These are phyloP conservation scores for Ceratosolen fusciceps DNA, from an alignment of 1,140 invertebrate genomes.

Conservation along the genomic window DNA sequence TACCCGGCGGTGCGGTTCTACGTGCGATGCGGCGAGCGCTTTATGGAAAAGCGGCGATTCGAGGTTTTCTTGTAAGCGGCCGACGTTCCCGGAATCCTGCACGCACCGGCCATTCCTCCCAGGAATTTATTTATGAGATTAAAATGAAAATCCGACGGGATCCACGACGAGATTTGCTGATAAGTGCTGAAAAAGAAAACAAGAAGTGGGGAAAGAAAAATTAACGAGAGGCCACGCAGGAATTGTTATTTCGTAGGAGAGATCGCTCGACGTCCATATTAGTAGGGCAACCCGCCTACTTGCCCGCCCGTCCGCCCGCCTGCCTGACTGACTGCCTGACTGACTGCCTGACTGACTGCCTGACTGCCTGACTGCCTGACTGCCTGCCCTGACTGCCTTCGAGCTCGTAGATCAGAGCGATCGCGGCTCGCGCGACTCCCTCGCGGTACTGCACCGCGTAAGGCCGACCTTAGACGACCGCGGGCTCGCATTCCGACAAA, in stretches of 20 bases:
- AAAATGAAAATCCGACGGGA: constrained; percentile 11
- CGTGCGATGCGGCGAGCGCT: not conserved
- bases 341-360: no score
- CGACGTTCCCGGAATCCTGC: not conserved
- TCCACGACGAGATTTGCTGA: not conserved
- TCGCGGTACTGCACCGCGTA: no score
- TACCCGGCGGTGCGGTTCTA: not conserved
- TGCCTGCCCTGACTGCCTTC: no score
- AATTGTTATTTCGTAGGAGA: not conserved
- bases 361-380: no score
- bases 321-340: no score
- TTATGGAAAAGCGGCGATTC: constrained; percentile 19
- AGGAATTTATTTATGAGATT: constrained; percentile 22
- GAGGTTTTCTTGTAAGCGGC: constrained; percentile 6
- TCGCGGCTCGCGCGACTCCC: no score
- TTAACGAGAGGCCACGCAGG: not conserved
- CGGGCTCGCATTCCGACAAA: constrained; percentile 23
- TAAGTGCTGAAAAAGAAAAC: no score
- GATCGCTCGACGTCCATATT: not conserved
- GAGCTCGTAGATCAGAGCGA: no score
- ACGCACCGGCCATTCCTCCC: not conserved
- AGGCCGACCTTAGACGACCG: not conserved
- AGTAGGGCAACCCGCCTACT: no score
- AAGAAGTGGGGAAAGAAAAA: no score
- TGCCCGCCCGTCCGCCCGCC: no score